Evolutionary conservation across 2,113 vertebrate species (phyloP).

Genomic region (Dryoscopus gambensis): DNA sequence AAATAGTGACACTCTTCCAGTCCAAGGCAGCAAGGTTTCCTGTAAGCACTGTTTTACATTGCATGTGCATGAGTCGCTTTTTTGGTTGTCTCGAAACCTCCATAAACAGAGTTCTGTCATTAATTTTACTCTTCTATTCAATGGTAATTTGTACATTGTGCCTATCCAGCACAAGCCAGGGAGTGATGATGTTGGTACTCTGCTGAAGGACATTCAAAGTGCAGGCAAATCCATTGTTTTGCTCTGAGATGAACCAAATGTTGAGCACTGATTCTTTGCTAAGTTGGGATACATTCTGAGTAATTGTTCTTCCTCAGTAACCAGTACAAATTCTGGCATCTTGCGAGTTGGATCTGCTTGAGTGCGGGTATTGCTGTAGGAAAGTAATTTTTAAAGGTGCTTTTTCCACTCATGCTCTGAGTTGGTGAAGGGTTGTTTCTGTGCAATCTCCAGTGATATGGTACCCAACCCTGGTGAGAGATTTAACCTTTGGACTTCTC

Average conservation of each 20-base stretch:
- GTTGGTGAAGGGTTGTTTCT: neutral
- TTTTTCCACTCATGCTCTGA: neutral
- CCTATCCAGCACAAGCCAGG: neutral
- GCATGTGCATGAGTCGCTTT: neutral
- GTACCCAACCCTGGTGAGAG: neutral
- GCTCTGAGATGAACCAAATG: neutral
- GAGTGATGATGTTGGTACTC: neutral
- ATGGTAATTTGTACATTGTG: conserved; percentile 9
- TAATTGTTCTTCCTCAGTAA: neutral
- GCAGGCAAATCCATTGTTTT: neutral
- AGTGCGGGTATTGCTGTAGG: neutral
- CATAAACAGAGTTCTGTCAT: conserved; percentile 7
- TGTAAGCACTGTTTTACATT: neutral
- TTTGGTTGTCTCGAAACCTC: neutral
- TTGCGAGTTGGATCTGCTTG: neutral
- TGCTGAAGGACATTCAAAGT: neutral
- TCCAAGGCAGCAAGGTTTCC: conserved; percentile 19
- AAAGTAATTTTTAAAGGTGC: neutral
- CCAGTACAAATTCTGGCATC: neutral
- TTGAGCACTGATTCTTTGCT: neutral
- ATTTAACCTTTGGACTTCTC: neutral
- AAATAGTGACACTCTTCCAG: neutral
- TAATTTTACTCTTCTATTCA: conserved; percentile 29
- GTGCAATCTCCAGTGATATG: neutral
- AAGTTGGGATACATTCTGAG: neutral